phyloP scores from a whole-genome alignment of 2,888 invertebrate genomes.

The Aethes cnicana region DNA sequence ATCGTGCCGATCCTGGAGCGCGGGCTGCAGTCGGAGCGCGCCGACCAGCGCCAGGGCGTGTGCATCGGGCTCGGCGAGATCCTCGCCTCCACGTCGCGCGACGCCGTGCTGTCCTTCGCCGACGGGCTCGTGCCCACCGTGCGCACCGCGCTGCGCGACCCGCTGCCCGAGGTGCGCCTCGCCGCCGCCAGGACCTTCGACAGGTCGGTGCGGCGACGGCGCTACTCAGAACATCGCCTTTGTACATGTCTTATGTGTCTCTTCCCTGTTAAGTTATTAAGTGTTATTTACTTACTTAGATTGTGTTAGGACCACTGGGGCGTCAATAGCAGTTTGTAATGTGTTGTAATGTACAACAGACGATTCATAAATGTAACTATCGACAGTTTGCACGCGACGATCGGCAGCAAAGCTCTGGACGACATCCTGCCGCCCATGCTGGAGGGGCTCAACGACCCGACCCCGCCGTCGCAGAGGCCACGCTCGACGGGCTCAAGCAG shows the following conservation, averaged over 20 bases:
- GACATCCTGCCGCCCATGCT: slow-evolving; percentile 97
- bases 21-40: slow-evolving; percentile 93
- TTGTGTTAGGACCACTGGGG: not conserved
- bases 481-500: slow-evolving; percentile 97
- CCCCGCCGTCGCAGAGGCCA: slow-evolving; percentile 90
- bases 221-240: not conserved
- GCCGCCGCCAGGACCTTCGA: slow-evolving; percentile 99
- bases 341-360: not conserved
- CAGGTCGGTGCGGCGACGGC: slow-evolving; percentile 46
- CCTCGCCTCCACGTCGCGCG: slow-evolving; percentile 96
- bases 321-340: not conserved
- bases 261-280: too few species aligned
- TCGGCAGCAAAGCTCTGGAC: slow-evolving; percentile 96
- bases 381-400: slow-evolving; percentile 91
- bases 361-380: not conserved
- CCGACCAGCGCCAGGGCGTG: slow-evolving; percentile 98
- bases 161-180: slow-evolving; percentile 93
- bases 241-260: too few species aligned
- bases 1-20: slow-evolving; percentile 98
- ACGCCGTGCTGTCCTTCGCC: slow-evolving; percentile 91
- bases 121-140: slow-evolving; percentile 90
- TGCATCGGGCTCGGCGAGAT: slow-evolving; percentile 99
- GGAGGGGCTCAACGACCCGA: slow-evolving; percentile 87
- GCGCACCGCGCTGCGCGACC: slow-evolving; percentile 96
- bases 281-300: too few species aligned